Percentiles rank a stretch among this genome's conserved stretches.
Conservation (phyloP, 2,113 vertebrate genomes). For the Vidua macroura region DNA sequence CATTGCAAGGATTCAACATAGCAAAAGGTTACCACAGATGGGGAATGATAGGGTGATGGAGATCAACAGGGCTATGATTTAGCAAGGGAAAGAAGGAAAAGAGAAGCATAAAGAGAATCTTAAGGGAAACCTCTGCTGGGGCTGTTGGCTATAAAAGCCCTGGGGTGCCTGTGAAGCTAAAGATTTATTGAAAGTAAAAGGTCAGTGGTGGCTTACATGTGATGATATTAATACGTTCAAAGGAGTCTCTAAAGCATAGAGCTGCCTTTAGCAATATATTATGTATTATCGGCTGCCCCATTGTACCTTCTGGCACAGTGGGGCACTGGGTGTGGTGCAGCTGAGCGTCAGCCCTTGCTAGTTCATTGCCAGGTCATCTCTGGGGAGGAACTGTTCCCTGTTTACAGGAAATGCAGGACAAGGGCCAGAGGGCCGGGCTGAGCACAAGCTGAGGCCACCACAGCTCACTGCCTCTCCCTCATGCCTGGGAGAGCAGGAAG, state of each 20-base stretch:
- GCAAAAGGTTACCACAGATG: neutral
- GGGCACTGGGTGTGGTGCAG: slow-evolving; percentile 72
- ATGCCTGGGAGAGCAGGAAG: neutral
- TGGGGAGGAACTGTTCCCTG: slow-evolving; percentile 85
- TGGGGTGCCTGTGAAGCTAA: neutral
- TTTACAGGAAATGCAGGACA: slow-evolving; percentile 95
- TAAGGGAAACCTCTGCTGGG: neutral
- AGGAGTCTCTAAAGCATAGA: neutral
- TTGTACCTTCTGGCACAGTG: slow-evolving; percentile 56
- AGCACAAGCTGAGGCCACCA: neutral
- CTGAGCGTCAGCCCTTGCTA: slow-evolving; percentile 72
- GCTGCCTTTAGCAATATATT: slow-evolving; percentile 34
- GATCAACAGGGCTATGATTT: neutral
- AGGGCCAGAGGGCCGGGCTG: slow-evolving; percentile 49
- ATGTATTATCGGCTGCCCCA: slow-evolving; percentile 31
- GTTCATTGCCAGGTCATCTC: slow-evolving; percentile 87
- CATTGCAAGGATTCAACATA: neutral
- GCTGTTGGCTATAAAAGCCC: neutral
- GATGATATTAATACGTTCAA: neutral
- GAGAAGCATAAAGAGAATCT: neutral
- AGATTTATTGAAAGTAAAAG: slow-evolving; percentile 10
- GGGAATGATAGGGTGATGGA: neutral
- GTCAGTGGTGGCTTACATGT: neutral
- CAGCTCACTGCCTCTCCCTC: neutral
- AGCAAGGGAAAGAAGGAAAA: neutral